Conservation (phyloP, 2,888 invertebrate species). For the Thera britannica region DNA sequence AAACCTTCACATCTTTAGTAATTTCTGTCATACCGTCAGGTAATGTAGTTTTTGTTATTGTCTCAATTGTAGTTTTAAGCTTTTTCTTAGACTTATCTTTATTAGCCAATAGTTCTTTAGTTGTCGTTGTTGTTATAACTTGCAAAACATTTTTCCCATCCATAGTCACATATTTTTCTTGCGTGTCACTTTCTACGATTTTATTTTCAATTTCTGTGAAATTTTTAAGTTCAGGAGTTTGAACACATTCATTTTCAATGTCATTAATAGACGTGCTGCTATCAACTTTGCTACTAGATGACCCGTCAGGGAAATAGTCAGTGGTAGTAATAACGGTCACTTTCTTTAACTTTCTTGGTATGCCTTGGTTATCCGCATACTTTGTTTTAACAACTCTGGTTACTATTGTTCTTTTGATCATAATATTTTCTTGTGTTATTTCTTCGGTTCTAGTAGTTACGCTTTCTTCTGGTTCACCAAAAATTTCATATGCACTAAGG, state of each 20-base stretch:
- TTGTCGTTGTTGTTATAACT: slow-evolving; percentile 69
- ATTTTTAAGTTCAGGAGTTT: slow-evolving; percentile 62
- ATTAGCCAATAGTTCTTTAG: slow-evolving; percentile 66
- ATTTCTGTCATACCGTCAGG: slow-evolving; percentile 73
- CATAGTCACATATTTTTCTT: slow-evolving; percentile 61
- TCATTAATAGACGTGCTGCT: slow-evolving; percentile 70
- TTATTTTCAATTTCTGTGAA: slow-evolving; percentile 64
- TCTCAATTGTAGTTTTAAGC: slow-evolving; percentile 71
- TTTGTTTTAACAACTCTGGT: slow-evolving; percentile 68
- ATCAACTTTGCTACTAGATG: slow-evolving; percentile 71
- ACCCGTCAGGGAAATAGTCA: slow-evolving; percentile 78
- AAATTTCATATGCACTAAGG: slow-evolving; percentile 54
- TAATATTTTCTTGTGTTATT: slow-evolving; percentile 56
- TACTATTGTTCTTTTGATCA: slow-evolving; percentile 65
- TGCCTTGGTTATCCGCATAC: slow-evolving; percentile 62
- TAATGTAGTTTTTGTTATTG: slow-evolving; percentile 67
- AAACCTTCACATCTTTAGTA: slow-evolving; percentile 72
- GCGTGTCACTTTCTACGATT: slow-evolving; percentile 60
- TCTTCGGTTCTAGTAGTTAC: slow-evolving; percentile 67
- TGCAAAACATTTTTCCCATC: slow-evolving; percentile 68
- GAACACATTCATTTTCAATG: slow-evolving; percentile 56
- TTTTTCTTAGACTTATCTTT: slow-evolving; percentile 67
- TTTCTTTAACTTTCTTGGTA: slow-evolving; percentile 70
- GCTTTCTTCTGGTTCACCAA: slow-evolving; percentile 69
- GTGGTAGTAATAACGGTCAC: slow-evolving; percentile 68